Percentiles rank a stretch among this genome's conserved stretches.
These are phyloP conservation scores for Sphecodes monilicornis DNA, from an alignment of 2,888 invertebrate species.

Conservation along the genomic window DNA sequence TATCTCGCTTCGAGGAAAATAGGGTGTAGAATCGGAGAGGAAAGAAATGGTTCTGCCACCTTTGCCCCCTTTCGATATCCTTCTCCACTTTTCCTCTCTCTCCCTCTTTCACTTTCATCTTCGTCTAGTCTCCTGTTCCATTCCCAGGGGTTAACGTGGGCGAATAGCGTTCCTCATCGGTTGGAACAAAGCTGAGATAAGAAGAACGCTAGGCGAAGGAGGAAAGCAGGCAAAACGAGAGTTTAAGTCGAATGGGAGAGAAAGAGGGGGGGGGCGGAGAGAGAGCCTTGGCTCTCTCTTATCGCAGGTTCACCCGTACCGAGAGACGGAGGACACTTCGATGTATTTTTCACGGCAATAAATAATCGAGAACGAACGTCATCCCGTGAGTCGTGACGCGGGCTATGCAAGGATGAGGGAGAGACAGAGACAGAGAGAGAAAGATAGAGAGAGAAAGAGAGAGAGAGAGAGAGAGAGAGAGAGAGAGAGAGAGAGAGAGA, in stretches of 20 bases:
- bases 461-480: slow-evolving; percentile 11
- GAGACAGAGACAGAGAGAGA: slow-evolving; percentile 9
- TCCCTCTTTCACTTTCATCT: slow-evolving; percentile 17
- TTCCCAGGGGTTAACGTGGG: slow-evolving; percentile 71
- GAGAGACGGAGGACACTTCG: slow-evolving; percentile 70
- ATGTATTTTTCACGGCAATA: slow-evolving; percentile 77
- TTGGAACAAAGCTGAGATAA: slow-evolving; percentile 74
- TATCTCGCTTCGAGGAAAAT: slow-evolving; percentile 54
- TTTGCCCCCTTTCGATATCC: slow-evolving; percentile 51
- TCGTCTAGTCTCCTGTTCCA: slow-evolving; percentile 35
- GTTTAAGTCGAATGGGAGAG: slow-evolving; percentile 6
- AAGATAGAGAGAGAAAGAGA: too few species aligned
- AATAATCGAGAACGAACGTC: slow-evolving; percentile 79
- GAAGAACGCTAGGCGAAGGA: slow-evolving; percentile 57
- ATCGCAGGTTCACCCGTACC: slow-evolving; percentile 46
- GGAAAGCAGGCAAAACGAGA: slow-evolving; percentile 35
- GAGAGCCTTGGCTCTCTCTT: slow-evolving; percentile 20
- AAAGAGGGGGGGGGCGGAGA: neutral
- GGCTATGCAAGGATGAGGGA: slow-evolving; percentile 22
- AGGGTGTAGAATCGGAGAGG: slow-evolving; percentile 46
- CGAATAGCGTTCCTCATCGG: slow-evolving; percentile 71
- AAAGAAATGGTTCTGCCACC: slow-evolving; percentile 60
- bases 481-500: slow-evolving; percentile 4
- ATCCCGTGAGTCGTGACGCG: slow-evolving; percentile 71
- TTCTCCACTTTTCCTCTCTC: slow-evolving; percentile 15